A percentile compares a stretch with the other conserved stretches of the same genome.
phyloP scores from a whole-genome alignment of 1,140 invertebrate genomes.

The Papilio aristodemus region DNA sequence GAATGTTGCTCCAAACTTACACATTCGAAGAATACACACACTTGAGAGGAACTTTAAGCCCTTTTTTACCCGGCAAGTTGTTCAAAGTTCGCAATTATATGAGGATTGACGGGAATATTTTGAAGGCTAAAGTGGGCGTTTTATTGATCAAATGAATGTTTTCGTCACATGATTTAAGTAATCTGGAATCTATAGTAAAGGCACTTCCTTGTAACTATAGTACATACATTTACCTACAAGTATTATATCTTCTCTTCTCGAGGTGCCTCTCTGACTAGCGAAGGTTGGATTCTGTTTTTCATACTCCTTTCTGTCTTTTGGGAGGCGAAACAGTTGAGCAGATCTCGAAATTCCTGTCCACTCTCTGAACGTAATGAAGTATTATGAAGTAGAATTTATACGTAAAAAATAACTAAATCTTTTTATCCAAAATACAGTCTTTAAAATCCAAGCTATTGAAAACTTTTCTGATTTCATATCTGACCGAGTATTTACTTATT shows the following conservation, averaged over 20 bases:
- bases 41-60: background rate
- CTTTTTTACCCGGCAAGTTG: conserved; percentile 8
- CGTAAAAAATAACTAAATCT: no score
- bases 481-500: background rate
- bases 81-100: conserved; percentile 18
- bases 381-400: no score
- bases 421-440: background rate
- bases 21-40: conserved; percentile 11
- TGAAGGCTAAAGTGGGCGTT: background rate
- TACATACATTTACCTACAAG: no score
- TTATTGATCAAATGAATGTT: background rate
- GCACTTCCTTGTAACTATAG: no score
- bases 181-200: no score
- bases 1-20: conserved; percentile 11
- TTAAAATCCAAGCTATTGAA: background rate
- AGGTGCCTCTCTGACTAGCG: no score
- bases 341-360: no score
- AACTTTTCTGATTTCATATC: background rate
- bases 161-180: background rate
- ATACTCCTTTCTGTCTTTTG: no score
- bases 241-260: no score
- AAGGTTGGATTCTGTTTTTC: no score
- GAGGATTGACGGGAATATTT: conserved; percentile 1
- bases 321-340: no score
- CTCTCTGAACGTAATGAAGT: no score